These are phyloP conservation scores for Diadegma fenestrale DNA, from an alignment of 2,888 invertebrate genomes.

Conservation along the genomic window DNA sequence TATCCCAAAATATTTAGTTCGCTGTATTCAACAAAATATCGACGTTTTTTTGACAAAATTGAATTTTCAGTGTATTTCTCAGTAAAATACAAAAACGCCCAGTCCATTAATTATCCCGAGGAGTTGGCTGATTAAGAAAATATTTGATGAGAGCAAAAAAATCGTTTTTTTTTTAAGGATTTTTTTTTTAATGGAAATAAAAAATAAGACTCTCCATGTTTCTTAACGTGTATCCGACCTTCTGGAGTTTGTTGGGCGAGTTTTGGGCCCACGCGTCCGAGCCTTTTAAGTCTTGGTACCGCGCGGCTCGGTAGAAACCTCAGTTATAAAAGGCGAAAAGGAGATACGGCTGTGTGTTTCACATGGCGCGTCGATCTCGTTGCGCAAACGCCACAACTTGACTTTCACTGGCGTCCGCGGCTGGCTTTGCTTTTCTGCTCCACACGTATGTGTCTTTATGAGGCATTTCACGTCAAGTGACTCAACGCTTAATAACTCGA, in stretches of 20 bases:
- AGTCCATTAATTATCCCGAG: too few relatives aligned
- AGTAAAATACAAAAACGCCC: too few relatives aligned
- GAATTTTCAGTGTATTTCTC: too few relatives aligned
- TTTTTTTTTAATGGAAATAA: background rate
- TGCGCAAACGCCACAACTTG: slow-evolving; percentile 81
- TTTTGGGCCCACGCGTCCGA: slow-evolving; percentile 75
- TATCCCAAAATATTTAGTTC: too few relatives aligned
- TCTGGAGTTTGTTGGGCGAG: slow-evolving; percentile 56
- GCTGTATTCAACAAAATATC: too few relatives aligned
- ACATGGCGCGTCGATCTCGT: slow-evolving; percentile 76
- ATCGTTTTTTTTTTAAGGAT: background rate
- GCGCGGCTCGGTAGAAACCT: slow-evolving; percentile 62
- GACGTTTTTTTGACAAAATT: too few relatives aligned
- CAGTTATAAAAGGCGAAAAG: slow-evolving; percentile 74
- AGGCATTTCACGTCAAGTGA: slow-evolving; percentile 21
- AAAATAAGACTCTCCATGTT: background rate
- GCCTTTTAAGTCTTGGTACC: slow-evolving; percentile 79
- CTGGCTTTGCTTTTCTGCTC: slow-evolving; percentile 54
- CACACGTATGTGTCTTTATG: slow-evolving; percentile 2
- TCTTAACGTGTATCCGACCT: slow-evolving; percentile 8
- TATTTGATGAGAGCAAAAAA: too few relatives aligned
- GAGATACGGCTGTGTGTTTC: slow-evolving; percentile 74
- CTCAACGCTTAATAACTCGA: background rate
- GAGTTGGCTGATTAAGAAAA: too few relatives aligned
- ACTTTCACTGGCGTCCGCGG: slow-evolving; percentile 80